Evolutionary conservation across 2,888 invertebrate genomes (phyloP).

Genomic region (Gryllus longicercus): DNA sequence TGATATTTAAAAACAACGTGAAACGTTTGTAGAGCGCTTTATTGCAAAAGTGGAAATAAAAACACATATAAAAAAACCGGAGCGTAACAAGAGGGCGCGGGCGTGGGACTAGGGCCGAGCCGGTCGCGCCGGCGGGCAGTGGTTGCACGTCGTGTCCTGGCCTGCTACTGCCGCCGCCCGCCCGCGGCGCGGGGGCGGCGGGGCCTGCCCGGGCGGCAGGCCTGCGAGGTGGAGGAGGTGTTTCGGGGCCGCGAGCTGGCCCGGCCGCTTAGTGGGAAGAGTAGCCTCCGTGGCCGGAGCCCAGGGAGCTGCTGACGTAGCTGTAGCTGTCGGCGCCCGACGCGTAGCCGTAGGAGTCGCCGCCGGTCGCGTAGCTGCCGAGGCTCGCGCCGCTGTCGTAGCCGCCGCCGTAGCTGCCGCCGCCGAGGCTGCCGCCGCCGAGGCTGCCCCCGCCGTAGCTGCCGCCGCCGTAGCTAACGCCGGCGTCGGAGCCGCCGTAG

Average conservation of each 20-base stretch:
- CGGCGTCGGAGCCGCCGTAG: not conserved
- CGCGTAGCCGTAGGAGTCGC: too few relatives aligned
- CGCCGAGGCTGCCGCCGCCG: too few relatives aligned
- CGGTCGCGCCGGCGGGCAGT: not conserved
- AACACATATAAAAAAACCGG: not conserved
- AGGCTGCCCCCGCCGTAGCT: not conserved
- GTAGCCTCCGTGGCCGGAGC: not conserved
- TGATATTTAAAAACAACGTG: too few relatives aligned
- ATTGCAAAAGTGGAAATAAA: not conserved
- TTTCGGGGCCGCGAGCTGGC: too few relatives aligned
- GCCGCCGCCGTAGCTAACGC: not conserved
- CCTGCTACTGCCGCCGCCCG: not conserved
- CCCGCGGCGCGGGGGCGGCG: too few relatives aligned
- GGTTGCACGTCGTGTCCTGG: constrained; percentile 1
- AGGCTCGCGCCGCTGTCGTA: not conserved
- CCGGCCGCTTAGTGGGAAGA: not conserved
- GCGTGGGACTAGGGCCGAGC: constrained; percentile 1
- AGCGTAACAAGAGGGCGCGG: not conserved
- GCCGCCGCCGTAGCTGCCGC: not conserved
- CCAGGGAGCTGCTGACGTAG: too few relatives aligned
- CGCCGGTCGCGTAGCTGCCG: too few relatives aligned
- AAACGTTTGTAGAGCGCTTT: not conserved
- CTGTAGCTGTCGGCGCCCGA: too few relatives aligned
- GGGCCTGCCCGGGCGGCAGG: too few relatives aligned
- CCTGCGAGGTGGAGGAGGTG: too few relatives aligned